These are phyloP conservation scores for Aldabrachelys gigantea DNA, from an alignment of 2,113 vertebrate species.

Conservation along the genomic window DNA sequence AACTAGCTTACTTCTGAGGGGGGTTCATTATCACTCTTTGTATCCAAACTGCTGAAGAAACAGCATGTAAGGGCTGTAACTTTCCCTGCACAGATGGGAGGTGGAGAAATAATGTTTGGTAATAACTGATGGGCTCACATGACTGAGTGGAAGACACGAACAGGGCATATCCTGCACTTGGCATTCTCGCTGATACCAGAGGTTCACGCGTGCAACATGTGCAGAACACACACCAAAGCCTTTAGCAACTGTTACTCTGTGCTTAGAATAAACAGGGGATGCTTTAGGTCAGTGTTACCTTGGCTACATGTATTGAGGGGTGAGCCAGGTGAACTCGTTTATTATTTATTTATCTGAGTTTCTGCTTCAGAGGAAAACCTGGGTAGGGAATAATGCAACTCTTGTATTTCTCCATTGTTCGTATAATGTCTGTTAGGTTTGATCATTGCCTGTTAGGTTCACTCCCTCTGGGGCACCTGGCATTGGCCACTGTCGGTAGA, in stretches of 20 bases:
- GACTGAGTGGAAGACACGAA: background rate
- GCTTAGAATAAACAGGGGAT: background rate
- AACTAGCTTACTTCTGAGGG: rapidly evolving
- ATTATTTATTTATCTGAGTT: background rate
- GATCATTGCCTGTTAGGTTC: no score
- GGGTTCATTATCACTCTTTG: background rate
- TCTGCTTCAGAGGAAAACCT: background rate
- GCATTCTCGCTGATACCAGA: rapidly evolving
- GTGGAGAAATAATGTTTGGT: rapidly evolving
- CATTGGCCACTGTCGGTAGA: no score
- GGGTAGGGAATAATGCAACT: background rate
- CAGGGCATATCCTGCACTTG: background rate
- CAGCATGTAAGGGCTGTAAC: rapidly evolving
- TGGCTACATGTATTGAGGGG: rapidly evolving
- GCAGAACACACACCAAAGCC: rapidly evolving
- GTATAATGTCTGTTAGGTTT: background rate
- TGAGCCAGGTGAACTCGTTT: background rate
- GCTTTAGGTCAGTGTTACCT: background rate
- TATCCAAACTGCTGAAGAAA: background rate
- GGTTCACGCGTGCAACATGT: background rate
- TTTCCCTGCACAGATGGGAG: rapidly evolving
- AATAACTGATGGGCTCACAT: background rate
- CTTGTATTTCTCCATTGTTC: background rate
- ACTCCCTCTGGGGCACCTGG: no score
- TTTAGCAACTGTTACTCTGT: background rate